Evolutionary conservation across 2,888 invertebrate species (phyloP), one percentile per base, ranked within the genome.

Genomic region (Venusia cambrica): DNA sequence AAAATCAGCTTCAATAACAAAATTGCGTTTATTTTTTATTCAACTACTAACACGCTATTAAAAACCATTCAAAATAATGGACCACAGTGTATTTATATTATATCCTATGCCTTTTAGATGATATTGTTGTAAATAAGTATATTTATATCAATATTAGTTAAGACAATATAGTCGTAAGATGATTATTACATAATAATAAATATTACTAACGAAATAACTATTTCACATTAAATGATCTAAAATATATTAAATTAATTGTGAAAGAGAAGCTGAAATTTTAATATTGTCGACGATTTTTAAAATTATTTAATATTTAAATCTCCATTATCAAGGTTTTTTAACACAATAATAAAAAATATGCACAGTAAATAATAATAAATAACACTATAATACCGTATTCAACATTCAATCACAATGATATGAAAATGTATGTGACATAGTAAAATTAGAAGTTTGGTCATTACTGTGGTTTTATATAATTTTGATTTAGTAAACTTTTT

Each of bases 91-190:
- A 71, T 69, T 36, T 72, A 38, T 26, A 33, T 63, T 62, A 69
- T 58, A 73, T 71, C 63, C 67, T 73, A 71, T 64, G 73, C 75
- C 76, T 79, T 78, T 62, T 76, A 76, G 70, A 64, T 41, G 50
- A 63, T 52, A 60, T 57, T 64, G 55, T 70, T 63, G 32, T 59
- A 63, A 63, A 63, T 16, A 38, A 30, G 34, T 53, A 63, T 53
- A 60, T 58, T 45, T 60, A 63, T 67, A 67, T 63, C 55, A 62
- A 40, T 52, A 25, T 48, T n/a, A 50, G 47, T 38, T 44, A 28
- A 21, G 16, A 18, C n/a, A n/a, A n/a, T n/a, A 30, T 47, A 38
- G 34, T 16, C 17, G 11, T 62, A 60, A 61, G 60, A 45, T 42
- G 51, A 60, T 53, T 38, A 25, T 54, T n/a, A n/a, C n/a, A n/a